A percentile compares a stretch with the other conserved stretches of the same genome.
These are phyloP conservation scores for Alces alces DNA, from an alignment of 2,113 vertebrate species.

Conservation along the genomic window DNA sequence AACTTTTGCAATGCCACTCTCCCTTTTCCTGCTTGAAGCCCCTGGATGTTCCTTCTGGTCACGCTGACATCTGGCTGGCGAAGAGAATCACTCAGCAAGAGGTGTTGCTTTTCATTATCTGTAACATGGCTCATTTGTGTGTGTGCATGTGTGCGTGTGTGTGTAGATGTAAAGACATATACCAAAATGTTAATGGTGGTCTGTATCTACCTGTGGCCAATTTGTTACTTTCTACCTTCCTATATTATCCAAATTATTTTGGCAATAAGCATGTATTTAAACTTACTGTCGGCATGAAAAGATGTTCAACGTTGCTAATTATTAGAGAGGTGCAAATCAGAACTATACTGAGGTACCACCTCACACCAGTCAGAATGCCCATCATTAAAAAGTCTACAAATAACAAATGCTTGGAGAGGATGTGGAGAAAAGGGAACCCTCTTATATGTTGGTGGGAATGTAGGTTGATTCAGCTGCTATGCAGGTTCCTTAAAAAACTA, in stretches of 20 bases:
- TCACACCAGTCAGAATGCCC: neutral
- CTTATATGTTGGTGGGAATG: neutral
- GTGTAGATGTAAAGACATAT: neutral
- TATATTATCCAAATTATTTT: neutral
- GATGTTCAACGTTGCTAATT: neutral
- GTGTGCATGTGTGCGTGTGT: neutral
- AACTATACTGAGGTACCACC: neutral
- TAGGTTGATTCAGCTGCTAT: neutral
- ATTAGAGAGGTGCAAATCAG: neutral
- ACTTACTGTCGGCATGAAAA: neutral
- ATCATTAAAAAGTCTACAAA: neutral
- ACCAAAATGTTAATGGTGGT: neutral
- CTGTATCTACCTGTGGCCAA: neutral
- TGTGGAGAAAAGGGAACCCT: neutral
- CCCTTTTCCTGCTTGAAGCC: neutral
- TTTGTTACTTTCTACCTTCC: conserved; percentile 17
- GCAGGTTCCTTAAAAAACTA: neutral
- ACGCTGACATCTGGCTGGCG: neutral
- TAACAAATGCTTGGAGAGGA: neutral
- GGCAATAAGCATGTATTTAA: neutral
- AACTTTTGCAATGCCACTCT: neutral
- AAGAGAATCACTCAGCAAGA: conserved; percentile 33
- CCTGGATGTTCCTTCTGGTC: conserved; percentile 27
- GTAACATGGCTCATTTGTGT: neutral
- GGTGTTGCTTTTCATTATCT: neutral